Base-by-base conservation (phyloP, 2,888 invertebrate species). In the Megamerina dolium region DNA sequence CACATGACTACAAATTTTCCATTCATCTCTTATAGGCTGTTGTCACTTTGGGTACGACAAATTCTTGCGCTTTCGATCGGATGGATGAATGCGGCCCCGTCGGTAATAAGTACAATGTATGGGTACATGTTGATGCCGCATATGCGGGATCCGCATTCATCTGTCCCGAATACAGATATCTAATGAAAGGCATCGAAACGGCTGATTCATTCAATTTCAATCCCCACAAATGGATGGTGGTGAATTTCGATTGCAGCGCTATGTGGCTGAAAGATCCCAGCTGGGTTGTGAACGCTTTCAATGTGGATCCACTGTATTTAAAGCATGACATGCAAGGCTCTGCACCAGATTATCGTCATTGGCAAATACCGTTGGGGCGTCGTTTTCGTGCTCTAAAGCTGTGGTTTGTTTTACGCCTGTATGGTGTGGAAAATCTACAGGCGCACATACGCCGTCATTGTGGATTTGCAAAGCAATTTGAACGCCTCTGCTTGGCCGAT, bases 171-270 rank as follows among this genome's bases (percentile, higher is more conserved):
- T 94, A 87, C 71, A 84, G 94, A 31, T 82, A 90, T 62, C 74
- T 92, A 18, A 87, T 95, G 84, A 82, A 84, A 55, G 92, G 92
- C 18, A 70, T 90, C 5, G 87, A 99, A 71, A 79, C 81, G 46
- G 95, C 93, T 0, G 89, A 94, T 62, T 97, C 96, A 0, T 95
- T 97, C 70, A 96, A 97, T 72, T 95, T 97, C 65, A 99, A 99
- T 68, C 97, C 99, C 0, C 97, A 97, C 72, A 99, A 99, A 73
- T 99, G 97, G 97, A 75, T 99, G 81, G 72, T 97, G 54, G 92
- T 97, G n/a, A 97, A 94, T 71, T 99, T 97, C 60, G 99, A 99
- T 72, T 99, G 97, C 66, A 97, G 97, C 10, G 85, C 96, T 1
- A 87, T 99, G 88, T 99, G 97, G 97, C 75, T 91, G 4, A 90